Evolutionary conservation across 2,888 invertebrate species (phyloP).

Genomic region (Sacculina carcini): DNA sequence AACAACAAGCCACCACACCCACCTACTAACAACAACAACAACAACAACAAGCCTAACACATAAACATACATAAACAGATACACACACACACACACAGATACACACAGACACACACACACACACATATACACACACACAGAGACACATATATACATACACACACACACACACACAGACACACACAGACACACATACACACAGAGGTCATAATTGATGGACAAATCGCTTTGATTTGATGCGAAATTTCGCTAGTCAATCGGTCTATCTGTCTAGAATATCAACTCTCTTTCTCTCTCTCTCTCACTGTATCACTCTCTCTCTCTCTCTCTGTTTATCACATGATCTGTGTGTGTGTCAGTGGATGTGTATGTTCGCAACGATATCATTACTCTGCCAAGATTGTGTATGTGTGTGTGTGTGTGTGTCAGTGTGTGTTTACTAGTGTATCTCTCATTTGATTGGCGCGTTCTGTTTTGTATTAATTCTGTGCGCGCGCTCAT

Average conservation of each 20-base stretch:
- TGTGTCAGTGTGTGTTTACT: constrained; percentile 1
- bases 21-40: no score
- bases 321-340: not conserved
- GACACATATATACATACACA: not conserved
- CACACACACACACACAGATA: no score
- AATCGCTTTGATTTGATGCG: no score
- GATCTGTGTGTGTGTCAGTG: not conserved
- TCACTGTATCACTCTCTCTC: not conserved
- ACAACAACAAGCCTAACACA: no score
- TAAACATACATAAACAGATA: no score
- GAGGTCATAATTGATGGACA: no score
- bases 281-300: not conserved
- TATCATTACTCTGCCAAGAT: not conserved
- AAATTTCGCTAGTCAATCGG: no score
- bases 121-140: no score
- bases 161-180: not conserved
- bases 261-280: no score
- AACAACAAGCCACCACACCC: no score
- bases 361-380: not conserved
- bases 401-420: constrained; percentile 5
- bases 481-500: not conserved
- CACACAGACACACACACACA: no score
- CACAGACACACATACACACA: not conserved
- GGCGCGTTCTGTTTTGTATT: not conserved
- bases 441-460: not conserved